Evolutionary conservation across 2,888 invertebrate genomes (phyloP), one percentile per base, ranked within the genome.

Genomic region (Lasioglossum zephyrum): DNA sequence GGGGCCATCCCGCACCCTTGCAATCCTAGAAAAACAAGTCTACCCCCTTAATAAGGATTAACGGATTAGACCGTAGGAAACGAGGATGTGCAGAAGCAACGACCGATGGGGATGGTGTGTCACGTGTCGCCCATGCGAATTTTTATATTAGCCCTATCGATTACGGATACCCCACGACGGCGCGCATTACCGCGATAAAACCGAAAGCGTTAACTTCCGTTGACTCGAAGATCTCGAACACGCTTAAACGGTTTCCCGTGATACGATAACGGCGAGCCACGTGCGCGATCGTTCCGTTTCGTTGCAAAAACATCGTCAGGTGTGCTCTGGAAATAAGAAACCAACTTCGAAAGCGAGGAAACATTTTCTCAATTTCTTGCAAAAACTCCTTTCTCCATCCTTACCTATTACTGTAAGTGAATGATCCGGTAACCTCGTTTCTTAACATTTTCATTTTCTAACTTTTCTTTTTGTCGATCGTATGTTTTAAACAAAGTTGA

Each of bases 41-140:
- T 41, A 41, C 11, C 44, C 44, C 44, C 44, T 44, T 44, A 92
- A 93, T 92, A 92, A 36, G 92, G 93, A 93, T 93, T 92, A 92
- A 53, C 77, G 86, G 89, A 92, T 92, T 87, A 89, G 87, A 83
- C 83, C 86, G 89, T 92, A 88, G 89, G 89, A 88, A 89, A 88
- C 86, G 89, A 89, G 86, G 88, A 86, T 77, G 79, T 47, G 63
- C 26, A 18, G 44, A 73, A 57, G 77, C 47, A 53, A 57, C 49
- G 77, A 31, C 74, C 69, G 31, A 75, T 72, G 22, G 60, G 69
- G 36, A 22, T 36, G 44, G 63, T 36, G 63, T 36, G 36, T 13
- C 72, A 53, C 73, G 44, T 63, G 57, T 13, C 57, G 49, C 36
- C 57, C 31, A 57, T 26, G 74, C 49, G 66, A 73, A 84, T 85